Conservation (phyloP, 2,888 invertebrate genomes). For the Griposia aprilina region DNA sequence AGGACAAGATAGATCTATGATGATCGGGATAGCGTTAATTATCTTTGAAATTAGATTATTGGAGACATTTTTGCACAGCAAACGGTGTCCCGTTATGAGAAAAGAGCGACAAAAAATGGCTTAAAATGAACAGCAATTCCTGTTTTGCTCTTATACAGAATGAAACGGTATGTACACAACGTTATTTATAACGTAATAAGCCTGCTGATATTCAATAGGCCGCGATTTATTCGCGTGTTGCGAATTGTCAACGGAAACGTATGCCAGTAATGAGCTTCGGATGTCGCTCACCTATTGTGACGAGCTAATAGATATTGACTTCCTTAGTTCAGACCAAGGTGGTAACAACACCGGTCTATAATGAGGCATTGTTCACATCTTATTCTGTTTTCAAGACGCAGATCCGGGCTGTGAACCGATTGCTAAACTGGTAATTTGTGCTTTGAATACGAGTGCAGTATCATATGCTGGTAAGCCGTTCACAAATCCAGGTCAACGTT, state of each 20-base stretch:
- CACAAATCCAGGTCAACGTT: slow-evolving; percentile 79
- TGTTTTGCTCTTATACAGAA: slow-evolving; percentile 17
- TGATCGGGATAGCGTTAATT: background rate
- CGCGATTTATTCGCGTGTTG: slow-evolving; percentile 84
- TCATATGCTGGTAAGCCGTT: slow-evolving; percentile 62
- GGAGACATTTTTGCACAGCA: background rate
- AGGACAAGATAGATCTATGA: slow-evolving; percentile 2
- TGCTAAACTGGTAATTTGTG: slow-evolving; percentile 73
- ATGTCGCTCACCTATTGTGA: slow-evolving; percentile 91
- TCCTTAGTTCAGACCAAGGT: slow-evolving; percentile 86
- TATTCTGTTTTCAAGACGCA: slow-evolving; percentile 81
- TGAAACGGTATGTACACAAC: slow-evolving; percentile 18
- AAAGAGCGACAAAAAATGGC: background rate
- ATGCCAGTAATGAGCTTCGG: slow-evolving; percentile 90
- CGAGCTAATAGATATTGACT: slow-evolving; percentile 90
- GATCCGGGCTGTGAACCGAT: slow-evolving; percentile 77
- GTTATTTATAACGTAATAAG: slow-evolving; percentile 67
- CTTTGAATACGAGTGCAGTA: slow-evolving; percentile 61
- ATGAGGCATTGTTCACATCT: slow-evolving; percentile 89
- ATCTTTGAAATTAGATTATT: slow-evolving; percentile 10
- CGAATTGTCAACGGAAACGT: slow-evolving; percentile 89
- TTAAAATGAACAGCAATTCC: background rate
- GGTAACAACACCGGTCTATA: slow-evolving; percentile 83
- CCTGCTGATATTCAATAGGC: slow-evolving; percentile 77
- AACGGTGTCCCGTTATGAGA: background rate